These are phyloP conservation scores for Drosophila dives DNA, from an alignment of 2,888 invertebrate species.

Conservation along the genomic window DNA sequence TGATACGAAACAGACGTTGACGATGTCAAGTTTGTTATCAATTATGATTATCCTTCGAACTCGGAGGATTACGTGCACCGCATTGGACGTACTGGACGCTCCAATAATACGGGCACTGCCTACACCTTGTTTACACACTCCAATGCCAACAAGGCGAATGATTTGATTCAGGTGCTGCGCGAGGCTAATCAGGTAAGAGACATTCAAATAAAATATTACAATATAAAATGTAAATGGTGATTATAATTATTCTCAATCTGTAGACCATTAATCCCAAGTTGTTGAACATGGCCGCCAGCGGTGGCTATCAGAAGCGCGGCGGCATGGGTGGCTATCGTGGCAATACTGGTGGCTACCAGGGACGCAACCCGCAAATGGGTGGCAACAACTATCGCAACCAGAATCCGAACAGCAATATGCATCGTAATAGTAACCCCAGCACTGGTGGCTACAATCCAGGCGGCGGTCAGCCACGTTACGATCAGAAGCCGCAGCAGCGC, in stretches of 20 bases:
- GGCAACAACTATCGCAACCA: conserved; percentile 62
- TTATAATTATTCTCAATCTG: neutral
- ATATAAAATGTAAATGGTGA: neutral
- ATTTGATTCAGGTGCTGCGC: conserved; percentile 95
- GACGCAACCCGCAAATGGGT: conserved; percentile 71
- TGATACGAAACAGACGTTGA: conserved; percentile 92
- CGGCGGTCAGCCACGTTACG: conserved; percentile 54
- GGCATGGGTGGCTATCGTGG: conserved; percentile 75
- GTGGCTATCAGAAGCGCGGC: conserved; percentile 77
- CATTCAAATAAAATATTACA: neutral
- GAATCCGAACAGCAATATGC: conserved; percentile 56
- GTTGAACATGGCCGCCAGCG: conserved; percentile 88
- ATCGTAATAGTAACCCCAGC: conserved; percentile 40
- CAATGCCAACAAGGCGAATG: conserved; percentile 95
- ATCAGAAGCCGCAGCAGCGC: conserved; percentile 62
- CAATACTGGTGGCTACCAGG: conserved; percentile 74
- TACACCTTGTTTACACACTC: conserved; percentile 97
- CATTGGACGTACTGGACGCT: conserved; percentile 97
- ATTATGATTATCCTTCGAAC: conserved; percentile 98
- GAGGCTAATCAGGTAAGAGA: conserved; percentile 93
- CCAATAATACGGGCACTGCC: conserved; percentile 96
- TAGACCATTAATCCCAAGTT: conserved; percentile 94
- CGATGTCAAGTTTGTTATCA: conserved; percentile 99
- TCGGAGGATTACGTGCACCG: conserved; percentile 98
- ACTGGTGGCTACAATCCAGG: conserved; percentile 52